Base-by-base conservation (phyloP, 1,140 invertebrate genomes). In the Hyles euphorbiae region DNA sequence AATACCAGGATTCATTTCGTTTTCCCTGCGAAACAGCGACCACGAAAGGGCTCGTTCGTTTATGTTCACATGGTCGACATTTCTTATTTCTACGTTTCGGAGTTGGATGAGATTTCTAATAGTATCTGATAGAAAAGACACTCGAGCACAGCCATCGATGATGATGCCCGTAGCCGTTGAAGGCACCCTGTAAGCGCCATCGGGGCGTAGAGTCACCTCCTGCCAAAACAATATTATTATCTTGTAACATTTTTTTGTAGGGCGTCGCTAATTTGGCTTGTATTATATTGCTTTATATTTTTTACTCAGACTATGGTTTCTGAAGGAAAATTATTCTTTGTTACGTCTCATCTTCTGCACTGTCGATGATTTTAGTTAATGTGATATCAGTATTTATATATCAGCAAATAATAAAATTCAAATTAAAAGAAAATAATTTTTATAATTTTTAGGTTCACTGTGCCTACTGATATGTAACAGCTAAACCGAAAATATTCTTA, bases 151-250 rank as follows among this genome's bases (percentile, higher is more conserved):
- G 64, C 90, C 89, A 58, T 76, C 74, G 49, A 93, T 85, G 6
- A 81, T 65, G 61, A 93, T 91, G n/a, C 78, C 72, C 33, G 85
- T 91, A 8, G 88, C 90, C 36, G 90, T 89, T 5, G 89, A 74
- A 56, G 90, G 90, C 54, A 93, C 72, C 58, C 83, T 78, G 57
- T 85, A 88, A n/a, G 89, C 85, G 3, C 91, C 91, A n/a, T 92
- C 89, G 3, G 91, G 88, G 22, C 89, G 87, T 32, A 92, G 72
- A 11, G 90, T 90, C 72, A 92, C 81, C 67, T 92, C 91, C 92
- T 92, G 88, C 73, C 67, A 48, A 65, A 48, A 76, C 68, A 67
- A 44, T 48, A 58, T 58, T 10, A 48, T 46, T 10, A 46, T 10
- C 9, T 10, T 6, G 11, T 46, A 10, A 46, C 44, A n/a, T 45